A percentile compares a stretch with the other conserved stretches of the same genome.
Conservation (phyloP, 2,113 vertebrate species). For the Myrmecophaga tridactyla region DNA sequence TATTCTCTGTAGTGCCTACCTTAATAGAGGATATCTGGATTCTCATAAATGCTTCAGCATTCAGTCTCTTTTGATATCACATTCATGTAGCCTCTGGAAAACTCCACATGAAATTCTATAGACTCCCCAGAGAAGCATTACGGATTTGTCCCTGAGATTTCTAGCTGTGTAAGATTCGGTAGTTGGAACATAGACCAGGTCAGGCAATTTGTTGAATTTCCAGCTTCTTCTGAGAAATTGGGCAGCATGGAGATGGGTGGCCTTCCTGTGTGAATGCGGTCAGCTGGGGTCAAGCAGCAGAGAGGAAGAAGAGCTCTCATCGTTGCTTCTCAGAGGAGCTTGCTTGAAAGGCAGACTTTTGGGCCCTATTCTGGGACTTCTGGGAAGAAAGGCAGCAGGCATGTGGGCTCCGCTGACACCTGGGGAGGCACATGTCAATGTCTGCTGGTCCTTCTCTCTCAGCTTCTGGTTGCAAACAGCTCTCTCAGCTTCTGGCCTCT, state of each 20-base stretch:
- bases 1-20: no score
- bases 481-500: no score
- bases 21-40: no score
- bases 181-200: neutral
- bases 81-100: no score
- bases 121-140: neutral
- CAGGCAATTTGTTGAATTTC: neutral
- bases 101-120: neutral
- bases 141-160: neutral
- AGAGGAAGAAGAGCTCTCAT: neutral
- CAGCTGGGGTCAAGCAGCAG: neutral
- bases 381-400: no score
- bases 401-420: no score
- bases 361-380: neutral
- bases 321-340: neutral
- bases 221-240: neutral
- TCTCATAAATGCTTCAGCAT: no score
- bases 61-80: no score
- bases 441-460: no score
- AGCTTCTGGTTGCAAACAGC: no score
- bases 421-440: no score
- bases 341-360: neutral
- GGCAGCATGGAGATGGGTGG: neutral
- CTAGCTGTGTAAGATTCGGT: neutral
- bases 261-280: neutral